A percentile compares a stretch with the other conserved stretches of the same genome.
These are phyloP conservation scores for Lethrus apterus DNA, from an alignment of 1,140 invertebrate genomes.

Conservation along the genomic window DNA sequence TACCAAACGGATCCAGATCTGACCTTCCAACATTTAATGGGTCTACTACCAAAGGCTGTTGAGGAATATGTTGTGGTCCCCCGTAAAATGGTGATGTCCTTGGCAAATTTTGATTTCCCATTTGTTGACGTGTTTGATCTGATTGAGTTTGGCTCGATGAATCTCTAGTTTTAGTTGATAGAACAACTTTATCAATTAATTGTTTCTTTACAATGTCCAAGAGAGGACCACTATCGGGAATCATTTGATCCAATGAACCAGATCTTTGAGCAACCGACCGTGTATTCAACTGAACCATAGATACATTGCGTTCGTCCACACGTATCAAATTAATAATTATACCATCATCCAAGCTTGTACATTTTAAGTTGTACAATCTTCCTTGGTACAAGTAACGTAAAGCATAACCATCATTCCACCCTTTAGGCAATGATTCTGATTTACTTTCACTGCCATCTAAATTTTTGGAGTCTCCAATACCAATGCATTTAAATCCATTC, in stretches of 20 bases:
- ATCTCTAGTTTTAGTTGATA: constrained; percentile 29
- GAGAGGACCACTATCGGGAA: constrained; percentile 45
- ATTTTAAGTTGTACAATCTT: constrained; percentile 59
- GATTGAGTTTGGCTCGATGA: constrained; percentile 26
- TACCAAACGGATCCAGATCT: constrained; percentile 68
- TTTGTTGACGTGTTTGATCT: background rate
- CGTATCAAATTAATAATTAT: constrained; percentile 38
- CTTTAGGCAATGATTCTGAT: constrained; percentile 59
- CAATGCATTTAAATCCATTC: constrained; percentile 63
- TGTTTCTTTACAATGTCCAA: constrained; percentile 46
- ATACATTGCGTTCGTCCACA: constrained; percentile 35
- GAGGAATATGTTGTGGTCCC: constrained; percentile 8
- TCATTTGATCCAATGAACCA: constrained; percentile 41
- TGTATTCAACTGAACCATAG: constrained; percentile 33
- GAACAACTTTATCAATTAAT: constrained; percentile 44
- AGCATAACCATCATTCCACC: constrained; percentile 61
- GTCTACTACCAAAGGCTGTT: constrained; percentile 1
- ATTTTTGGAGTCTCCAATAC: constrained; percentile 61
- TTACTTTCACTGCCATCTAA: constrained; percentile 52
- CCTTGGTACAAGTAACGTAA: constrained; percentile 59
- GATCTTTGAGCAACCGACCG: constrained; percentile 26
- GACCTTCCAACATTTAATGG: constrained; percentile 53
- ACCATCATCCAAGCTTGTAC: constrained; percentile 41
- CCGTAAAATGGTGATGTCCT: constrained; percentile 5
- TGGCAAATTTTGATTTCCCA: background rate